Base-by-base conservation (phyloP, 2,797 vertebrate species). In the Pipistrellus nathusii region DNA sequence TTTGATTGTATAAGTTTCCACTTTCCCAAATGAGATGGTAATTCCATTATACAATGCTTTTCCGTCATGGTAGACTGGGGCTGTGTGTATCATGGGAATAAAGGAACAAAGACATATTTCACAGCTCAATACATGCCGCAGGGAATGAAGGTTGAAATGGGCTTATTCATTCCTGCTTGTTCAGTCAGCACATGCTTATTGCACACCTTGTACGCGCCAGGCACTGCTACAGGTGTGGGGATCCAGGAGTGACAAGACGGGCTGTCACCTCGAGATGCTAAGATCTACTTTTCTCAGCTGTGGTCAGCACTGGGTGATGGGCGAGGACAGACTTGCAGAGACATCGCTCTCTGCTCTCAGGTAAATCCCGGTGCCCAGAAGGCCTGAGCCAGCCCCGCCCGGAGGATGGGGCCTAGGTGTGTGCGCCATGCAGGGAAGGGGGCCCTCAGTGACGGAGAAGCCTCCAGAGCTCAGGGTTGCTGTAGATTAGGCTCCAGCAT, bases 381-480 rank as follows among this genome's bases (percentile, higher is more conserved):
- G 9, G 5, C 53, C 41, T 38, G 25, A n/a, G 14, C 35, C 27
- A 30, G n/a, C 15, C 8, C 38, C 38, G 8, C 5, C 27, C 9
- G 72, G 48, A 46, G 23, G 11, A 10, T 1, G 3, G 38, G 69
- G 41, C 18, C 27, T 66, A 46, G 76, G 11, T 30, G 25, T 17
- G 1, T 0, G 1, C 3, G 2, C 0, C 1, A 1, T 1, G 1
- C 8, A 11, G 35, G 4, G 14, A 38, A 55, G 75, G 25, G 73
- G 48, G 7, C 6, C 51, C 25, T 46, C 21, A 21, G 20, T 46
- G 2, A 59, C 0, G 10, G 25, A 82, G 77, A 55, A n/a, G 55
- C 8, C 21, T 2, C 0, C 4, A 5, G 1, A 6, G 21, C 51
- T 55, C 81, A 13, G 53, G 64, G 68, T 8, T 8, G n/a, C 69